Conservation (phyloP, 2,888 invertebrate species). For the Saturnia pavonia region DNA sequence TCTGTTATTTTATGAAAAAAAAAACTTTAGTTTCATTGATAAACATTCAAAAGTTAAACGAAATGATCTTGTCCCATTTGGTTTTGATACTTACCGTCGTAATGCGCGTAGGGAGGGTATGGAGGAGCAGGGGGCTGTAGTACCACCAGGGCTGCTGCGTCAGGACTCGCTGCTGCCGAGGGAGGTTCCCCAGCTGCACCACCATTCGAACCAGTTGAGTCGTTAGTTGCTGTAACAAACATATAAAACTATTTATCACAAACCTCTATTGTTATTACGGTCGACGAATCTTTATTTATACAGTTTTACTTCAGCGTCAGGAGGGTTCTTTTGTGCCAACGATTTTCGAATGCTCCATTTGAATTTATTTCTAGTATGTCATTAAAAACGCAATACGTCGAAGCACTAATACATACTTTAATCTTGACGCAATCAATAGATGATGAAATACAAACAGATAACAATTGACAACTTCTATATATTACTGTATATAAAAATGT, state of each 20-base stretch:
- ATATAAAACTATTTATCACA: neutral
- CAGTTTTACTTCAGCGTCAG: no score
- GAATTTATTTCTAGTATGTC: no score
- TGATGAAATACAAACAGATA: no score
- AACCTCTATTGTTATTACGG: neutral
- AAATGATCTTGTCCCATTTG: neutral
- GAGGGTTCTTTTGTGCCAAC: no score
- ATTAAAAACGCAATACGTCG: no score
- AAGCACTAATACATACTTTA: no score
- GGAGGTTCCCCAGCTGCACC: slow-evolving; percentile 73
- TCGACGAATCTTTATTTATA: neutral
- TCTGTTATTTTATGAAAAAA: neutral
- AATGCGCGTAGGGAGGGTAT: slow-evolving; percentile 75
- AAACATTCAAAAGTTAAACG: no score
- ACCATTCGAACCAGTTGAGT: slow-evolving; percentile 72
- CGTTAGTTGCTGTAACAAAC: slow-evolving; percentile 64
- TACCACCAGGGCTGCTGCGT: slow-evolving; percentile 73
- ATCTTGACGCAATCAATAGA: no score
- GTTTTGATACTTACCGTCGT: slow-evolving; percentile 63
- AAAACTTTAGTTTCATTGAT: no score
- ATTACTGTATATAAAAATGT: no score
- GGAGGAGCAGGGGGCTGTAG: slow-evolving; percentile 75
- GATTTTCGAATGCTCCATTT: no score
- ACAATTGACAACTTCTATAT: no score
- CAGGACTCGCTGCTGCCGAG: slow-evolving; percentile 74